Conservation (phyloP, 2,113 vertebrate genomes). For the Tetraodon nigroviridis region DNA sequence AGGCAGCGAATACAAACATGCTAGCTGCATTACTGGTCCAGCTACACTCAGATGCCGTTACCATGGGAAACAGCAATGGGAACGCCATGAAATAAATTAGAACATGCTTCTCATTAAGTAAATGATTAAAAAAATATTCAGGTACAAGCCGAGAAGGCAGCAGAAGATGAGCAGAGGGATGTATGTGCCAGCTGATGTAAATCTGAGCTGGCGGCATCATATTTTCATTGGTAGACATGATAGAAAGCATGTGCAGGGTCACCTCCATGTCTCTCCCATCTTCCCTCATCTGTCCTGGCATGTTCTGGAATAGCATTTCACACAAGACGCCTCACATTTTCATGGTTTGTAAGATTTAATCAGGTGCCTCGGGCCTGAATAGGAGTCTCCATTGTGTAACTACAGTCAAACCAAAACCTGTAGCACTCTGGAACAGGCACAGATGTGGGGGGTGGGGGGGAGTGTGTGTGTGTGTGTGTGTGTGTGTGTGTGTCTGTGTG, state of each 20-base stretch:
- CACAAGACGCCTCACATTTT: slow-evolving; percentile 39
- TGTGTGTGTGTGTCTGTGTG: no score
- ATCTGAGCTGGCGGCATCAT: no score
- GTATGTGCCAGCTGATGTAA: no score
- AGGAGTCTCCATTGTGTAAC: slow-evolving; percentile 54
- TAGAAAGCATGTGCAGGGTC: neutral
- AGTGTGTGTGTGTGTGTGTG: no score
- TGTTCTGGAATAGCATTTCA: slow-evolving; percentile 41
- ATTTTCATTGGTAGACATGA: neutral
- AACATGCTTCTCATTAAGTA: no score
- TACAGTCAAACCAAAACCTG: slow-evolving; percentile 61
- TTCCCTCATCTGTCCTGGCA: slow-evolving; percentile 26
- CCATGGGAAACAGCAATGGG: slow-evolving; percentile 8
- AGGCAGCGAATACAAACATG: slow-evolving; percentile 3
- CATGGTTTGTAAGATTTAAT: slow-evolving; percentile 64
- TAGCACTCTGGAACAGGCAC: slow-evolving; percentile 54
- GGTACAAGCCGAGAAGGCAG: no score
- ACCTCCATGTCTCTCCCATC: slow-evolving; percentile 14
- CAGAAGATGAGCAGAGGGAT: no score
- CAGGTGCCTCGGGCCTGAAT: slow-evolving; percentile 58
- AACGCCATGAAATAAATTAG: no score
- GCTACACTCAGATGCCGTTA: neutral
- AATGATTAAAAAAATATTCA: no score
- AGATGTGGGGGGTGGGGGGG: slow-evolving; percentile 2
- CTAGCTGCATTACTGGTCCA: neutral